Conservation (phyloP, 2,113 vertebrate species). For the Microcebus murinus region DNA sequence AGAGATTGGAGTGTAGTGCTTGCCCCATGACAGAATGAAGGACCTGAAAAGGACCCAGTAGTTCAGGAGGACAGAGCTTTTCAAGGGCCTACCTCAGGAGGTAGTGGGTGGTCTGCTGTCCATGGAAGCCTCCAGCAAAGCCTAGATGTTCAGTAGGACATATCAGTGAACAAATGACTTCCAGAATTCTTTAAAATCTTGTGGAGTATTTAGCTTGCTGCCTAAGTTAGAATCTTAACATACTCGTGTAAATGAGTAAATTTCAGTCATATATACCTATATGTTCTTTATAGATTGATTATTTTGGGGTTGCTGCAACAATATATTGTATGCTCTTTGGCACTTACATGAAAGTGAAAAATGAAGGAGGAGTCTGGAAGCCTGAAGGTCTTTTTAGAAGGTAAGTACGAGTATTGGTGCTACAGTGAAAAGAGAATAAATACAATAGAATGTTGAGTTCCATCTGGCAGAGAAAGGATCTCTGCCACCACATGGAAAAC, state of each 20-base stretch:
- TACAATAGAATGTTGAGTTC: neutral
- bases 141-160: neutral
- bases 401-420: constrained; percentile 75
- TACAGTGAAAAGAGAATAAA: neutral
- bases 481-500: neutral
- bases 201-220: neutral
- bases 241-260: neutral
- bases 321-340: constrained; percentile 96
- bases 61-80: neutral
- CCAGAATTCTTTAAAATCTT: neutral
- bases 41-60: neutral
- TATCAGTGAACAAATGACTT: neutral
- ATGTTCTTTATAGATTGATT: constrained; percentile 89
- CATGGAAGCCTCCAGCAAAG: neutral
- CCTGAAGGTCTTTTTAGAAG: constrained; percentile 91
- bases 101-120: neutral
- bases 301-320: constrained; percentile 95
- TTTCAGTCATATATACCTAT: neutral
- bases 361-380: constrained; percentile 91
- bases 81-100: neutral
- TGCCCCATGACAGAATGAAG: neutral
- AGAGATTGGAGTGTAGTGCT: neutral
- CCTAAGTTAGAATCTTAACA: neutral
- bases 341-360: constrained; percentile 93
- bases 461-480: neutral